Percentiles rank a stretch among this genome's conserved stretches.
Conservation (phyloP, 2,797 vertebrate genomes). For the Xerus rutilus region DNA sequence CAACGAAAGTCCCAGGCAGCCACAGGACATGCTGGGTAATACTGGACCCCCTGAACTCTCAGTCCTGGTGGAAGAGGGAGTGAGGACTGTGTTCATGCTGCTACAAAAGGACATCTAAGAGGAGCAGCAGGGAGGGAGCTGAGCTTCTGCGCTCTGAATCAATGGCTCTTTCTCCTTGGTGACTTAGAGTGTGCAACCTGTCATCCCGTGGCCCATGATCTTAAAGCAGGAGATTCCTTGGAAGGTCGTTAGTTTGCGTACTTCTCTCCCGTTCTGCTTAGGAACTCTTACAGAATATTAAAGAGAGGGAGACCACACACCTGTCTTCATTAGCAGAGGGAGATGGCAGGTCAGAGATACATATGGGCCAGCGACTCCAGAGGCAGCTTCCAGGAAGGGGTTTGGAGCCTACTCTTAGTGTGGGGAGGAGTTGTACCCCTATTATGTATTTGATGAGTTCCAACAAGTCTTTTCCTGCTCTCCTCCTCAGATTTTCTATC, state of each 20-base stretch:
- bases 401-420: accelerated
- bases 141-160: accelerated
- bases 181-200: not conserved
- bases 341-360: not conserved
- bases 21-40: not conserved
- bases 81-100: not conserved
- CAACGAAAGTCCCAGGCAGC: slow-evolving; percentile 12
- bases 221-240: not conserved
- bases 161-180: not conserved
- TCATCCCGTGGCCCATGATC: not conserved
- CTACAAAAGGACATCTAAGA: not conserved
- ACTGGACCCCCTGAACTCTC: not conserved
- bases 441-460: not conserved
- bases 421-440: accelerated
- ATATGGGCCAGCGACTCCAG: not conserved
- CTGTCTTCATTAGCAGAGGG: not conserved
- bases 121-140: not conserved
- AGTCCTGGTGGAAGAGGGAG: not conserved
- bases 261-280: not conserved
- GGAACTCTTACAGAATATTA: not conserved
- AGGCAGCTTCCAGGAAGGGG: not conserved
- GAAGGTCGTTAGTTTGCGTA: not conserved
- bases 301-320: not conserved
- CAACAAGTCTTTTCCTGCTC: not conserved
- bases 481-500: not conserved